Percentiles rank a stretch among this genome's conserved stretches.
phyloP scores from a whole-genome alignment of 2,797 vertebrate species.

The Microctenopoma steveboyesi region DNA sequence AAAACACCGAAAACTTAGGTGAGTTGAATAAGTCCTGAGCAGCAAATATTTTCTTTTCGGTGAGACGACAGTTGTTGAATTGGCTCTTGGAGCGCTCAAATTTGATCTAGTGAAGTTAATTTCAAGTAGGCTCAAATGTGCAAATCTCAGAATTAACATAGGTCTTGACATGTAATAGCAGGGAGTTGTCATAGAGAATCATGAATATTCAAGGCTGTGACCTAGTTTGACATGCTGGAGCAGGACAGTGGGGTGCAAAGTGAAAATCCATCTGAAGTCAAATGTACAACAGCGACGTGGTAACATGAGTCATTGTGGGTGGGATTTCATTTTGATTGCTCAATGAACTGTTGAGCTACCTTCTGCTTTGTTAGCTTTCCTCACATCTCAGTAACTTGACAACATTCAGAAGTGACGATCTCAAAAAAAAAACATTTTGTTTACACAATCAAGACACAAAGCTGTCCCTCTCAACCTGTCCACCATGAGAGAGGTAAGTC shows the following conservation, averaged over 20 bases:
- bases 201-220: slow-evolving; percentile 81
- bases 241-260: slow-evolving; percentile 73
- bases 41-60: slow-evolving; percentile 45
- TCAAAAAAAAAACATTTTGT: slow-evolving; percentile 31
- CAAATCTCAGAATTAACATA: slow-evolving; percentile 79
- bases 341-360: slow-evolving; percentile 68
- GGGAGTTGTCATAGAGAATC: slow-evolving; percentile 78
- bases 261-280: slow-evolving; percentile 66
- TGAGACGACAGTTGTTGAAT: slow-evolving; percentile 49
- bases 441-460: slow-evolving; percentile 25
- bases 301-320: slow-evolving; percentile 65
- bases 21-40: slow-evolving; percentile 24
- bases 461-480: slow-evolving; percentile 29
- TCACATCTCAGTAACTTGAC: slow-evolving; percentile 22
- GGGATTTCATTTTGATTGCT: slow-evolving; percentile 68
- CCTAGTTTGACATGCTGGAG: slow-evolving; percentile 74
- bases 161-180: slow-evolving; percentile 78
- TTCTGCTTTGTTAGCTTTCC: slow-evolving; percentile 44
- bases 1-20: slow-evolving; percentile 13
- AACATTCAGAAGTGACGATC: slow-evolving; percentile 14
- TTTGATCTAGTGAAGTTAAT: slow-evolving; percentile 49
- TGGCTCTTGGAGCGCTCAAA: slow-evolving; percentile 41
- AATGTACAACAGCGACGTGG: slow-evolving; percentile 48
- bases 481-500: slow-evolving; percentile 63
- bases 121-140: slow-evolving; percentile 73